Evolutionary conservation across 2,113 vertebrate genomes (phyloP), one percentile per base, ranked within the genome.

Genomic region (Anarhynchus alexandrinus): DNA sequence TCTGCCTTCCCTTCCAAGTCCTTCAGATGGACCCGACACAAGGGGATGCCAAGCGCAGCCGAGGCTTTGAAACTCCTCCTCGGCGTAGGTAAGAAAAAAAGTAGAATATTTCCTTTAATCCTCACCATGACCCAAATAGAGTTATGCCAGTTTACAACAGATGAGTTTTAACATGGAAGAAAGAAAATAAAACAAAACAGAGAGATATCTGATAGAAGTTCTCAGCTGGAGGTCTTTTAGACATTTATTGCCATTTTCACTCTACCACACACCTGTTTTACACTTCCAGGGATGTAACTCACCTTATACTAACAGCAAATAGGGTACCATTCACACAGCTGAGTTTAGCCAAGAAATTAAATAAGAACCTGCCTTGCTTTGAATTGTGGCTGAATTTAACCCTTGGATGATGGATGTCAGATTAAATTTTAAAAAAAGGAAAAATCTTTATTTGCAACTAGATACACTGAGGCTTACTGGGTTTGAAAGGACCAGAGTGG

Each of bases 41-140:
- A 0, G 1, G 23, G 11, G 58, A 27, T 70, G 49, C 21, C 43
- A 57, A 65, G 29, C 0, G 0, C 11, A 2, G 27, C 25, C 0
- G 0, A 70, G 36, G 54, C 62, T 95, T 87, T 80, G 54, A 77
- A 91, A 61, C 22, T 58, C 15, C 57, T 69, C 21, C 18, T 65
- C 22, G 47, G 51, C 0, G 0, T 2, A 65, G 61, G 70, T 29
- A 57, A 55, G 43, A 32, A 85, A 43, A 29, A 65, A 72, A 65
- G 32, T 11, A 73, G 17, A 64, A 5, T 18, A 52, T 58, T 80
- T 93, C 40, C 62, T 88, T 85, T 82, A 80, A 36, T 80, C 58
- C 47, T 92, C 11, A 0, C 8, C 23, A 5, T 25, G 29, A 73
- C n/a, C 12, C 81, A 81, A 40, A 57, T 2, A 66, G 76, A 88